Evolutionary conservation across 1,140 invertebrate genomes (phyloP).

Genomic region (Dreissena rostriformis): DNA sequence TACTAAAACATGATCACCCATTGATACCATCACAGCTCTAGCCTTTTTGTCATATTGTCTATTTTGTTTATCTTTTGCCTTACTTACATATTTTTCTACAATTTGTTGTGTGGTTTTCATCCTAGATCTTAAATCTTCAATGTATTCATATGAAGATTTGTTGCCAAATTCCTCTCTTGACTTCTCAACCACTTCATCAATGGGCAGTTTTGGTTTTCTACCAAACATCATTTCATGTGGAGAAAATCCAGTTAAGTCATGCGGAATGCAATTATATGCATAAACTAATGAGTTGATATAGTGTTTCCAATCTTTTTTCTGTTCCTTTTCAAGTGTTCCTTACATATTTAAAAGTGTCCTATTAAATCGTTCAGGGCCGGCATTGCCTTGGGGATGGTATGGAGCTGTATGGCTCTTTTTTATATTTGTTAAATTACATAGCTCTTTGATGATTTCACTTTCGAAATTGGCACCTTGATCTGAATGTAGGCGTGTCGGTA

Average conservation of each 20-base stretch:
- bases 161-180: slow-evolving; percentile 9
- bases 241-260: slow-evolving; percentile 43
- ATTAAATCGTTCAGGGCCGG: slow-evolving; percentile 55
- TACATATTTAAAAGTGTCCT: slow-evolving; percentile 46
- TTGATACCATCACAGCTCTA: not conserved
- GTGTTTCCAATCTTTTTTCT: slow-evolving; percentile 41
- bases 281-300: slow-evolving; percentile 32
- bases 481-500: slow-evolving; percentile 20
- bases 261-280: slow-evolving; percentile 52
- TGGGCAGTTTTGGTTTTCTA: slow-evolving; percentile 38
- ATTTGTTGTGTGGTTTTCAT: slow-evolving; percentile 1
- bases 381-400: slow-evolving; percentile 57
- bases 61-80: slow-evolving; percentile 19
- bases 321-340: slow-evolving; percentile 34
- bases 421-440: slow-evolving; percentile 41
- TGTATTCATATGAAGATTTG: slow-evolving; percentile 2
- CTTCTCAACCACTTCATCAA: slow-evolving; percentile 43
- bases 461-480: slow-evolving; percentile 56
- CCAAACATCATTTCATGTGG: slow-evolving; percentile 56
- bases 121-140: slow-evolving; percentile 1
- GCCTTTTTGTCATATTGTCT: slow-evolving; percentile 34
- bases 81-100: not conserved
- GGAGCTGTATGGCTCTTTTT: slow-evolving; percentile 53
- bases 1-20: slow-evolving; percentile 34
- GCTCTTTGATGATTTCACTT: slow-evolving; percentile 31